These are phyloP conservation scores for Molossus molossus DNA, from an alignment of 2,797 vertebrate species.

Conservation along the genomic window DNA sequence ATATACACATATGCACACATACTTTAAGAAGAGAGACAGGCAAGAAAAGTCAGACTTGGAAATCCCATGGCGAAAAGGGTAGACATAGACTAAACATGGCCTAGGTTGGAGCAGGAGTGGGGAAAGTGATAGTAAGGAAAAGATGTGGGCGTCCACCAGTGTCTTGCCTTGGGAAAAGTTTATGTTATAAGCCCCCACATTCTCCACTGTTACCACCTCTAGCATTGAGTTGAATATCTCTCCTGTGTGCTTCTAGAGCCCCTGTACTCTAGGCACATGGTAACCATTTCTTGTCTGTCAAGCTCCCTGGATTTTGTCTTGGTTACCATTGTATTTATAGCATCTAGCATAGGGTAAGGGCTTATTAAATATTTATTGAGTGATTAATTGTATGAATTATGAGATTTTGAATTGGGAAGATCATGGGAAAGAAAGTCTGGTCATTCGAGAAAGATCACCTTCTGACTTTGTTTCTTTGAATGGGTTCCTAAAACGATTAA, in stretches of 20 bases:
- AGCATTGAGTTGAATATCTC: background rate
- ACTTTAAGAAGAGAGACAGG: background rate
- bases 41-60: background rate
- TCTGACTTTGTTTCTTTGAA: constrained; percentile 35
- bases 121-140: background rate
- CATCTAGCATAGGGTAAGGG: background rate
- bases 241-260: background rate
- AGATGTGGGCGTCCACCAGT: background rate
- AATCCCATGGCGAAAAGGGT: background rate
- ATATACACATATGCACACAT: background rate
- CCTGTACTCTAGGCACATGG: background rate
- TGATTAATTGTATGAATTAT: background rate
- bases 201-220: background rate
- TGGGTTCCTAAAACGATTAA: background rate
- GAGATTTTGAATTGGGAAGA: constrained; percentile 26
- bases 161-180: background rate
- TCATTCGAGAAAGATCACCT: constrained; percentile 36
- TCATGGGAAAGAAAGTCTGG: background rate
- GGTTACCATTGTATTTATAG: background rate
- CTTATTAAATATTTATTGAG: background rate
- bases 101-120: background rate
- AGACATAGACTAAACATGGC: background rate
- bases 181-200: background rate
- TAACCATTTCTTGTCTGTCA: background rate
- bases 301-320: background rate